Evolutionary conservation across 2,113 vertebrate species (phyloP).

Genomic region (Ovibos moschatus): DNA sequence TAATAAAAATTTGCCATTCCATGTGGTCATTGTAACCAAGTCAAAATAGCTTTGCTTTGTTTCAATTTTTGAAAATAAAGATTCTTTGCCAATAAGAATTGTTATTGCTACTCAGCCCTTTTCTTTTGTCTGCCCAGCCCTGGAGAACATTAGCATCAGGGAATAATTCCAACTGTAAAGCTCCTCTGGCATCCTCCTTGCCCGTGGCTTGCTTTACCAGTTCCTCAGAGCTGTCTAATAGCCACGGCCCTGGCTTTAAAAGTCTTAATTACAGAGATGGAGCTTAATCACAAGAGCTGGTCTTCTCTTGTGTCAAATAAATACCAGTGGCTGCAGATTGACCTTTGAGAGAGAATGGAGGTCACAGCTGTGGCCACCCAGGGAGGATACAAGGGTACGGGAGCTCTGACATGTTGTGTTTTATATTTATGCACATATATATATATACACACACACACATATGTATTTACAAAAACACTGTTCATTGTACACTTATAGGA

Average conservation of each 20-base stretch:
- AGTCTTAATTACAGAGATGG: slow-evolving; percentile 93
- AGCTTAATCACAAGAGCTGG: slow-evolving; percentile 77
- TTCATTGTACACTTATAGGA: not conserved
- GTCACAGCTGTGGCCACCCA: not conserved
- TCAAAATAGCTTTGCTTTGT: not conserved
- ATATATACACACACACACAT: not conserved
- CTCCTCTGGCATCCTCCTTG: slow-evolving; percentile 85
- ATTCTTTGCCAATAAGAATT: not conserved
- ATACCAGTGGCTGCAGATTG: slow-evolving; percentile 46
- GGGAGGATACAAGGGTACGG: not conserved
- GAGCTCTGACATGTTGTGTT: not conserved
- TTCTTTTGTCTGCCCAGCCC: not conserved
- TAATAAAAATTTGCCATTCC: not conserved
- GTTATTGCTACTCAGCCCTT: not conserved
- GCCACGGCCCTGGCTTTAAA: slow-evolving; percentile 87
- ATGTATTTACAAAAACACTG: not conserved
- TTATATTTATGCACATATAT: not conserved
- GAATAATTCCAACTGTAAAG: slow-evolving; percentile 83
- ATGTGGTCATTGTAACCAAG: not conserved
- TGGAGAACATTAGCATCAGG: not conserved
- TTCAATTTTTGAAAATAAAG: not conserved
- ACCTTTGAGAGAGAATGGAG: not conserved
- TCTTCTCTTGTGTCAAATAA: slow-evolving; percentile 86
- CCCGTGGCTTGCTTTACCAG: slow-evolving; percentile 89
- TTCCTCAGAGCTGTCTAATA: slow-evolving; percentile 90